Conservation (phyloP, 2,113 vertebrate genomes). For the Psittacara wagleri region DNA sequence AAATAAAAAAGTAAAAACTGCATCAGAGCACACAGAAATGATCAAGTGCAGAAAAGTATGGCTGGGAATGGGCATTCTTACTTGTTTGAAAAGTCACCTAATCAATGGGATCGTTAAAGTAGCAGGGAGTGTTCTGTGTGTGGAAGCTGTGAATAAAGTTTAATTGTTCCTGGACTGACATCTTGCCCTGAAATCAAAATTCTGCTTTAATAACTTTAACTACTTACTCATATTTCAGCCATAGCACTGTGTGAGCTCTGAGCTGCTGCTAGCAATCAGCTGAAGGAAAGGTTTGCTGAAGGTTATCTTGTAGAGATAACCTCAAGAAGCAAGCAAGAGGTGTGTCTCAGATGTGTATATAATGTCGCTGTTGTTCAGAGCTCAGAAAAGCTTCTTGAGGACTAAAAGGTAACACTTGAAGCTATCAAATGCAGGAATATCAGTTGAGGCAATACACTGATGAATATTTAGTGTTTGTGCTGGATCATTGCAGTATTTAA, state of each 20-base stretch:
- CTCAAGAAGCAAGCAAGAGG: not conserved
- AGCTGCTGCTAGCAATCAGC: not conserved
- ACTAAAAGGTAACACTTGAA: not conserved
- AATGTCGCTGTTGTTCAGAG: not conserved
- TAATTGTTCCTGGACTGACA: not conserved
- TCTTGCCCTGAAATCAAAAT: not conserved
- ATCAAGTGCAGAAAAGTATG: not conserved
- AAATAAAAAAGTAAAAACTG: not conserved
- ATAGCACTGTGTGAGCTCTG: not conserved
- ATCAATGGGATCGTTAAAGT: slow-evolving; percentile 37
- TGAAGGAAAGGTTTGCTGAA: not conserved
- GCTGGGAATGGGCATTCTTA: slow-evolving; percentile 5
- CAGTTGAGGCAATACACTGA: not conserved
- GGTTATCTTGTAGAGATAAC: not conserved
- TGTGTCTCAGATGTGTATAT: not conserved
- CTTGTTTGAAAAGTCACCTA: slow-evolving; percentile 18
- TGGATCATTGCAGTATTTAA: not conserved
- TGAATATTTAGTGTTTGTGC: not conserved
- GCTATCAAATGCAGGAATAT: not conserved
- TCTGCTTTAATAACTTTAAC: not conserved
- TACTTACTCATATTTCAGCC: not conserved
- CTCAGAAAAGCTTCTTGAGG: not conserved
- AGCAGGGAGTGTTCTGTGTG: not conserved
- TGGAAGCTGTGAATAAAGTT: not conserved
- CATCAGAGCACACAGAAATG: not conserved